Conservation (phyloP, 2,888 invertebrate genomes). For the Zaprionus lineosus region DNA sequence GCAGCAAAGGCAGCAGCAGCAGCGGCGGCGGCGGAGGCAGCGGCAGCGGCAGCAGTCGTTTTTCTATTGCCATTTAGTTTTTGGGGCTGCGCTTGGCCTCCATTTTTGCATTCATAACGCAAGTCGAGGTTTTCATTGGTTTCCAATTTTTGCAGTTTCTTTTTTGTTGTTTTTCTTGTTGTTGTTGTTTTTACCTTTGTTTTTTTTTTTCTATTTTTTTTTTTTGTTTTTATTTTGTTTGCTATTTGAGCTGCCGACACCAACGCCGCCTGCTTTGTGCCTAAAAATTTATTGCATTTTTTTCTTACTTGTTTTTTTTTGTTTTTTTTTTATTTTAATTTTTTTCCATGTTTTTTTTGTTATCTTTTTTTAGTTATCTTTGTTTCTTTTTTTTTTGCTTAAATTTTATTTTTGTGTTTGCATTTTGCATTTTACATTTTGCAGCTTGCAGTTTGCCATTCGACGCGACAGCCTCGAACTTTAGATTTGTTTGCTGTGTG, state of each 20-base stretch:
- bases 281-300: conserved; percentile 69
- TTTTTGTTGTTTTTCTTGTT: conserved; percentile 8
- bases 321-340: conserved; percentile 30
- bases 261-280: conserved; percentile 51
- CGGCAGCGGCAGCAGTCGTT: conserved; percentile 16
- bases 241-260: conserved; percentile 13
- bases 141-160: conserved; percentile 67
- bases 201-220: conserved; percentile 11
- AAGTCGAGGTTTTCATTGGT: conserved; percentile 77
- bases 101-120: conserved; percentile 77
- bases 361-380: too few relatives aligned
- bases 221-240: conserved; percentile 1
- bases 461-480: conserved; percentile 77
- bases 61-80: conserved; percentile 69
- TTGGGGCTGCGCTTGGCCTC: conserved; percentile 77
- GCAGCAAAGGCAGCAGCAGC: conserved; percentile 15
- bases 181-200: conserved; percentile 43
- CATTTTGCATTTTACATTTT: too few relatives aligned
- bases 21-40: conserved; percentile 5
- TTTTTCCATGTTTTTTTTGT: conserved; percentile 26
- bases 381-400: too few relatives aligned
- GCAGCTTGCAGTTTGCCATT: conserved; percentile 55
- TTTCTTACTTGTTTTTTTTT: conserved; percentile 3
- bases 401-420: too few relatives aligned
- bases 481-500: conserved; percentile 78